Conservation (phyloP, 1,140 invertebrate species). For the Sycobia sp. region DNA sequence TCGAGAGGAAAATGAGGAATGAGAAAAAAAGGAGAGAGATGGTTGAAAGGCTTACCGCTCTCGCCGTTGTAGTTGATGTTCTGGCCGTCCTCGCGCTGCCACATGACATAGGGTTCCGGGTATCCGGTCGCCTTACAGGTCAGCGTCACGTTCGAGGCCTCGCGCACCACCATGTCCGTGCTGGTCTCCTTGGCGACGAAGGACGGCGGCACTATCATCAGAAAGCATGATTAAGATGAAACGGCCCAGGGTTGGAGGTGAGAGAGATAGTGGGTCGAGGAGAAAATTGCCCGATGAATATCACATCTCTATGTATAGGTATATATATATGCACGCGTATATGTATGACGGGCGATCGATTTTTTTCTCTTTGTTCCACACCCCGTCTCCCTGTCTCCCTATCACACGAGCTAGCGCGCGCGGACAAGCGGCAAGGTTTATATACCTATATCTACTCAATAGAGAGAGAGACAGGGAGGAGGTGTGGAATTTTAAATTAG, state of each 20-base stretch:
- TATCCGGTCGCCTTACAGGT: conserved; percentile 87
- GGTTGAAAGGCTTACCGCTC: conserved; percentile 66
- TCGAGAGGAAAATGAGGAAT: too few relatives aligned
- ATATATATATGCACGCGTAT: too few relatives aligned
- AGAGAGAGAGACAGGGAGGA: too few relatives aligned
- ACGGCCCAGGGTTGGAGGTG: background rate
- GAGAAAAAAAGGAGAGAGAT: too few relatives aligned
- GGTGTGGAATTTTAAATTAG: background rate
- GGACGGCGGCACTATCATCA: conserved; percentile 76
- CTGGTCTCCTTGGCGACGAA: conserved; percentile 85
- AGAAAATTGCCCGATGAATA: conserved; percentile 9
- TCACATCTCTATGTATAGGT: too few relatives aligned
- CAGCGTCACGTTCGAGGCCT: conserved; percentile 85
- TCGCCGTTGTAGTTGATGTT: conserved; percentile 86
- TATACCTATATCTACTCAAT: too few relatives aligned
- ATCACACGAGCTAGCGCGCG: too few relatives aligned
- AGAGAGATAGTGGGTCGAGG: too few relatives aligned
- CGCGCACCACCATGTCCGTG: conserved; percentile 86
- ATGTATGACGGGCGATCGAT: conserved; percentile 13
- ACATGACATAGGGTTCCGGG: conserved; percentile 89
- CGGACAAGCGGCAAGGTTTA: too few relatives aligned
- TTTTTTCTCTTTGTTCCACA: background rate
- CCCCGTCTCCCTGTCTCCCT: too few relatives aligned
- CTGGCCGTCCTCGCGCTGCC: conserved; percentile 86
- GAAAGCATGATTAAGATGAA: conserved; percentile 30